Evolutionary conservation across 2,797 vertebrate genomes (phyloP).

Genomic region (Lithobates sylvaticus): DNA sequence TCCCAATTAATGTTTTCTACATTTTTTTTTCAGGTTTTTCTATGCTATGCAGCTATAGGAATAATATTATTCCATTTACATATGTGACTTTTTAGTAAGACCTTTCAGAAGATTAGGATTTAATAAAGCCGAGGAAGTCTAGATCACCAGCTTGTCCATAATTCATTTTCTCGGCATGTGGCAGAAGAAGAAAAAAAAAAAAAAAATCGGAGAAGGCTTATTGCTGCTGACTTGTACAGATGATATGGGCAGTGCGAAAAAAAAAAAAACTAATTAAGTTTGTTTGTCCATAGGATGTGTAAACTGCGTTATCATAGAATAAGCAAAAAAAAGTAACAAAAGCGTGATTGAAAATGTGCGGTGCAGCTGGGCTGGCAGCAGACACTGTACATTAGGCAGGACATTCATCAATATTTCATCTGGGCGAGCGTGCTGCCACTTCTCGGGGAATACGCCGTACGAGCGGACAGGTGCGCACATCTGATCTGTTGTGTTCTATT

Average conservation of each 20-base stretch:
- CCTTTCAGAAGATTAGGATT: neutral
- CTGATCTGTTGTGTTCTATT: neutral
- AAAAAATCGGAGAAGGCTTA: neutral
- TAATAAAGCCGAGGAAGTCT: neutral
- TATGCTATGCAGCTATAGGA: neutral
- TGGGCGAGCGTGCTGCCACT: conserved; percentile 21
- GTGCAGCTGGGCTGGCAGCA: conserved; percentile 43
- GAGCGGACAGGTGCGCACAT: neutral
- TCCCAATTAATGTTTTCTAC: neutral
- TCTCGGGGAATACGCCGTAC: neutral
- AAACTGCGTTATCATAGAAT: neutral
- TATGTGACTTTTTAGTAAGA: neutral
- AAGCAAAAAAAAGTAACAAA: conserved; percentile 28
- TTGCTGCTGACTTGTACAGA: conserved; percentile 12
- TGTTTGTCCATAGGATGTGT: neutral
- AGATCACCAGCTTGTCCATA: neutral
- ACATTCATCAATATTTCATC: conserved; percentile 51
- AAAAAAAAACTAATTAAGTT: neutral
- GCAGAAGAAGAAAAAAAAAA: conserved; percentile 4
- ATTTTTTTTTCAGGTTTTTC: neutral
- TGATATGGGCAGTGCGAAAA: conserved; percentile 4
- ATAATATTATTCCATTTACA: neutral
- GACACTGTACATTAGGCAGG: neutral
- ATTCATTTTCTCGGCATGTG: conserved; percentile 1
- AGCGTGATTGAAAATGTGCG: conserved; percentile 14